Base-by-base conservation (phyloP, 2,888 invertebrate genomes). In the Perithous albicinctus region DNA sequence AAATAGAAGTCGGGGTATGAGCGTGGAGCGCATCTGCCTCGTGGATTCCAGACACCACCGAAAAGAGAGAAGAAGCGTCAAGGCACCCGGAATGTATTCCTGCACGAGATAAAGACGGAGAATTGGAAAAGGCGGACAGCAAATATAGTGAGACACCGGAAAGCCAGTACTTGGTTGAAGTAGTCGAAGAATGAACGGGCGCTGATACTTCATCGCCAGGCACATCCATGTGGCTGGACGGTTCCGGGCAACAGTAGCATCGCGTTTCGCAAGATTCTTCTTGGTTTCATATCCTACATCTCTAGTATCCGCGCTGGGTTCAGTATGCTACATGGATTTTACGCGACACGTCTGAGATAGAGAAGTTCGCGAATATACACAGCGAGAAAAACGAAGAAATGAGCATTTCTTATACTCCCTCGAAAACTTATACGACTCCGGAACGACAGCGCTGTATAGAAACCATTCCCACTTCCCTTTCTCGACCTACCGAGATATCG, bases 361-460 rank as follows among this genome's bases (percentile, higher is more conserved):
- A 41, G 41, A 15, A 63, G 23, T 20, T 38, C 35, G 6, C 59
- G 63, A 59, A n/a, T n/a, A 41, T 3, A 38, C 12, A 23, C 63
- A 23, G 63, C 4, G 23, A 12, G 1, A 20, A 18, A 63, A 6
- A 41, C 12, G 23, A 63, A 23, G 41, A 41, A 63, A 63, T 41
- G 20, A 12, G 6, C 38, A 15, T 46, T 43, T 29, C 61, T 78
- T 83, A 76, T 83, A 74, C 80, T 78, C 48, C 46, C 80, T 69
- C 74, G 73, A 79, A 84, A 81, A 51, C 85, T 79, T 84, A 83
- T 83, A 84, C 74, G 79, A 85, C 70, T 67, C 12, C 74, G 74
- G 70, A 82, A 82, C 76, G 63, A 63, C 23, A 41, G 41, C 63
- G 32, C 7, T 12, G 32, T 56, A 41, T 23, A 63, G 23, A 35